A percentile compares a stretch with the other conserved stretches of the same genome.
Conservation (phyloP, 2,888 invertebrate species). For the Ichneumoninae sp. region DNA sequence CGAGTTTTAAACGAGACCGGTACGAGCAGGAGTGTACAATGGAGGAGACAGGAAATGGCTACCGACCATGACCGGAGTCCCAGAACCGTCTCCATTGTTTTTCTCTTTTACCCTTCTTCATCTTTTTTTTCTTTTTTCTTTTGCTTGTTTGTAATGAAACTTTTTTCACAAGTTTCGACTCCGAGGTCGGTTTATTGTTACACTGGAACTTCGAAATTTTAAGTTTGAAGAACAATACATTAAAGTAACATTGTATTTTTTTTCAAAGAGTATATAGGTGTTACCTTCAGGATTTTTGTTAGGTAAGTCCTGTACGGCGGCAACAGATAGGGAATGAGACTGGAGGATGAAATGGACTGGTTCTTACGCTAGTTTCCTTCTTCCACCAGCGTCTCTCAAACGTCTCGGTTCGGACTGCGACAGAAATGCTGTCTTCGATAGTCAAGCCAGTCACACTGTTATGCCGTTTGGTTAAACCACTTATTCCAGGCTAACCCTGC, state of each 20-base stretch:
- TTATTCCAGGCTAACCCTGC: not conserved
- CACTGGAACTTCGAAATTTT: not conserved
- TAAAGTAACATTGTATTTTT: not conserved
- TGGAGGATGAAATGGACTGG: constrained; percentile 13
- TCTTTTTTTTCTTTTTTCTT: constrained; percentile 30
- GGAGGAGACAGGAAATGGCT: constrained; percentile 63
- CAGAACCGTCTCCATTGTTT: constrained; percentile 61
- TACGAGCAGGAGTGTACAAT: constrained; percentile 55
- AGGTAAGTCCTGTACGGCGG: constrained; percentile 1
- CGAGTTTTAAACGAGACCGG: constrained; percentile 39
- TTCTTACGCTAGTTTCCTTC: constrained; percentile 46
- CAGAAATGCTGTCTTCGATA: constrained; percentile 22
- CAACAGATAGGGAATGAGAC: constrained; percentile 1
- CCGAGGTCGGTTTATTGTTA: not conserved
- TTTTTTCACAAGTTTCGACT: not conserved
- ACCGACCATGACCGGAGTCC: constrained; percentile 64
- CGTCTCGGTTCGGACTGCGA: constrained; percentile 10
- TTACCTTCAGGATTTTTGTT: not conserved
- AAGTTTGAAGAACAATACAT: not conserved
- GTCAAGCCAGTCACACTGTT: not conserved
- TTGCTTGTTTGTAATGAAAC: not conserved
- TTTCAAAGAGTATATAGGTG: not conserved
- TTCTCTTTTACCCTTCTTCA: constrained; percentile 13
- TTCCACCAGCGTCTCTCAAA: constrained; percentile 18
- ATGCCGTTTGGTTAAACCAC: constrained; percentile 9